Conservation (phyloP, 2,888 invertebrate species). For the Zonitis immaculata region DNA sequence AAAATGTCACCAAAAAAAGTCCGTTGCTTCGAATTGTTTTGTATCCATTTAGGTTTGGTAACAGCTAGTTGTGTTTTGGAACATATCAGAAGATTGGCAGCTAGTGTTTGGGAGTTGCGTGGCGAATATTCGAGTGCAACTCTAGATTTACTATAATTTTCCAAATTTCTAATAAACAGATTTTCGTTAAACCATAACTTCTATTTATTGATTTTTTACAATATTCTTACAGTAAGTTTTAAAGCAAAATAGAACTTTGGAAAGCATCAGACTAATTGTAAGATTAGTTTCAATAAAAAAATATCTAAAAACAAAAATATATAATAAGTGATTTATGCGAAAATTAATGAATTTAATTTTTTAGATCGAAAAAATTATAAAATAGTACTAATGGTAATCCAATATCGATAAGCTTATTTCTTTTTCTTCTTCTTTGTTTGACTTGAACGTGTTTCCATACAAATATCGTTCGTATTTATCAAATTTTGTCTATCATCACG, state of each 20-base stretch:
- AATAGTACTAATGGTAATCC: too few relatives aligned
- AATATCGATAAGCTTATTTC: not conserved
- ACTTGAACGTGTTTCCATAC: not conserved
- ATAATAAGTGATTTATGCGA: too few relatives aligned
- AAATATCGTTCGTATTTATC: not conserved
- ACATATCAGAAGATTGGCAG: constrained; percentile 76
- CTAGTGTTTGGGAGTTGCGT: constrained; percentile 71
- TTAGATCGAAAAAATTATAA: too few relatives aligned
- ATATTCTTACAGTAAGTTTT: not conserved
- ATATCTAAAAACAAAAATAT: too few relatives aligned
- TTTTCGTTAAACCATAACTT: too few relatives aligned
- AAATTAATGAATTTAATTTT: too few relatives aligned
- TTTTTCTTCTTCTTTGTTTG: not conserved
- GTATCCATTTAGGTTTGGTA: constrained; percentile 77
- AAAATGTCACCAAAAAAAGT: constrained; percentile 59
- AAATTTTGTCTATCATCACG: not conserved
- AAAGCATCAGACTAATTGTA: not conserved
- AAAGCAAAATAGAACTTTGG: not conserved
- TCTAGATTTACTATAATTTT: constrained; percentile 54
- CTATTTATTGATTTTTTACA: not conserved
- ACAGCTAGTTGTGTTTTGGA: constrained; percentile 80
- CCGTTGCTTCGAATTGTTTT: constrained; percentile 73
- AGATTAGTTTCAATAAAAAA: too few relatives aligned
- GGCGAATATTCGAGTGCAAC: constrained; percentile 58
- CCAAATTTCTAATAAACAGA: not conserved